Evolutionary conservation across 1,140 invertebrate genomes (phyloP).

Genomic region (Rhynchophorus ferrugineus): DNA sequence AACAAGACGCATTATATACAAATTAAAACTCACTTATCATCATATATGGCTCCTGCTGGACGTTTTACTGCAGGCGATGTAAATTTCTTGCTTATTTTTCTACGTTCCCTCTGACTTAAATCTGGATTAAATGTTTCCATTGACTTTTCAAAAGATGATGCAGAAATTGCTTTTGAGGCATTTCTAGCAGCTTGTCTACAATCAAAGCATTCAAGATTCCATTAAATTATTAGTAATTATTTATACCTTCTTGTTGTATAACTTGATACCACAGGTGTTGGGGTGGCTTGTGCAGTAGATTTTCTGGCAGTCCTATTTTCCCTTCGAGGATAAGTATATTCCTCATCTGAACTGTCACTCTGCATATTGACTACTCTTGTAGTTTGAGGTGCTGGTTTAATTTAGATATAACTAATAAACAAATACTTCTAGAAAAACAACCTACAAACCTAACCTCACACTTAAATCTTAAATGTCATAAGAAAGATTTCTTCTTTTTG

Average conservation of each 20-base stretch:
- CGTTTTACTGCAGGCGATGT: conserved; percentile 23
- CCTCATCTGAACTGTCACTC: conserved; percentile 25
- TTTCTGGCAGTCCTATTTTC: conserved; percentile 25
- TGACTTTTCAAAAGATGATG: conserved; percentile 27
- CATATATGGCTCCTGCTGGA: conserved; percentile 33
- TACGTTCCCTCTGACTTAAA: conserved; percentile 32
- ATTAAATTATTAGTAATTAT: conserved; percentile 4
- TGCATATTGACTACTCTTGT: conserved; percentile 26
- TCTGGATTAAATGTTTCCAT: conserved; percentile 39
- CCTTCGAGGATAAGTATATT: conserved; percentile 18
- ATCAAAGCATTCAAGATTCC: neutral
- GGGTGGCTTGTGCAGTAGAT: conserved; percentile 12
- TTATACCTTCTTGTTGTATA: conserved; percentile 16
- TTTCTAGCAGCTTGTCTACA: conserved; percentile 24
- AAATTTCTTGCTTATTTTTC: conserved; percentile 35
- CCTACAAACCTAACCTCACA: no score
- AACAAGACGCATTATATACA: neutral
- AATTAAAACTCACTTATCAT: conserved; percentile 24
- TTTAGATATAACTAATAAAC: no score
- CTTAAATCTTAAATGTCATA: no score
- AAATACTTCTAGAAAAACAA: no score
- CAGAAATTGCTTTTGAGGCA: conserved; percentile 18
- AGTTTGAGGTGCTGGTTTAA: no score
- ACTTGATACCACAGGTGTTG: neutral
- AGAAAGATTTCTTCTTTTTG: no score